A percentile compares a stretch with the other conserved stretches of the same genome.
phyloP scores from a whole-genome alignment of 2,888 invertebrate genomes.

The Agriopis leucophaearia region DNA sequence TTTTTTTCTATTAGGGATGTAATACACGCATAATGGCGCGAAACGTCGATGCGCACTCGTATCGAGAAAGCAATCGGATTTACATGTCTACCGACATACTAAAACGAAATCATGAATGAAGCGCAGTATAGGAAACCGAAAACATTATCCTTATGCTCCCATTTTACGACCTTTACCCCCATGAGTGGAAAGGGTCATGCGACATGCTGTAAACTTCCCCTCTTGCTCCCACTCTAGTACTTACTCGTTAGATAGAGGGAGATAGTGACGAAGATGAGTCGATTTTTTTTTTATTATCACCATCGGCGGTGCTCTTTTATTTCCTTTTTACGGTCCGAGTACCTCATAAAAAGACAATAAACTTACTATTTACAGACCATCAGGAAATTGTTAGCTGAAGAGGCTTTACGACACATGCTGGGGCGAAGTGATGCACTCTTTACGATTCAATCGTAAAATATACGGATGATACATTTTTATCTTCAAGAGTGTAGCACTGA shows the following conservation, averaged over 20 bases:
- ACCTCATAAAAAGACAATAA: constrained; percentile 88
- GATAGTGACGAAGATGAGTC: constrained; percentile 85
- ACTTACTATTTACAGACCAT: constrained; percentile 88
- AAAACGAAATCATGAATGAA: constrained; percentile 87
- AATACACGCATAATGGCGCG: constrained; percentile 77
- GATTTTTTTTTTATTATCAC: constrained; percentile 87
- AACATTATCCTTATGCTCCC: constrained; percentile 87
- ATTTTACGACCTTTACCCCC: constrained; percentile 87
- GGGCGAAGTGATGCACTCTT: constrained; percentile 79
- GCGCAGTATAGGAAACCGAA: constrained; percentile 85
- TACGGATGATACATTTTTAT: constrained; percentile 79
- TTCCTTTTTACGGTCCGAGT: constrained; percentile 87
- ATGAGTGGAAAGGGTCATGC: constrained; percentile 84
- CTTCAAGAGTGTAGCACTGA: constrained; percentile 67
- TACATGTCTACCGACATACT: constrained; percentile 84
- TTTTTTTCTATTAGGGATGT: constrained; percentile 77
- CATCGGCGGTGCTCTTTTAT: constrained; percentile 87
- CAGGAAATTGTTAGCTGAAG: constrained; percentile 87
- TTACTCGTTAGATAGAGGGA: constrained; percentile 76
- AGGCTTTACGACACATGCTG: constrained; percentile 86
- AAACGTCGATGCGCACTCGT: constrained; percentile 72
- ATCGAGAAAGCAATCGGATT: constrained; percentile 82
- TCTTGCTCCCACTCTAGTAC: constrained; percentile 67
- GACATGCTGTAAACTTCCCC: constrained; percentile 77
- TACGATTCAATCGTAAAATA: constrained; percentile 82